A percentile compares a stretch with the other conserved stretches of the same genome.
phyloP scores from a whole-genome alignment of 2,888 invertebrate species.

The Dolichopus griseipennis region DNA sequence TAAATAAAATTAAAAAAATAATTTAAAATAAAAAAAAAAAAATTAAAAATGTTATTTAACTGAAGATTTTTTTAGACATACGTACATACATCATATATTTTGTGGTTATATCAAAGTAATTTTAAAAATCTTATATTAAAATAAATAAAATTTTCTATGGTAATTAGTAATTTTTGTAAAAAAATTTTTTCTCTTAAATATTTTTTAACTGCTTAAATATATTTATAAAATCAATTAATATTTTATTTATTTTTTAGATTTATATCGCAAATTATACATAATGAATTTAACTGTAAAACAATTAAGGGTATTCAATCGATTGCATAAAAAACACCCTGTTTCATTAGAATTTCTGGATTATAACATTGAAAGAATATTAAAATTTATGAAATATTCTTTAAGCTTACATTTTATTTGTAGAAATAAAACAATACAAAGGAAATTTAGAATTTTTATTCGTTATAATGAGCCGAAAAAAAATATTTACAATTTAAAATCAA shows the following conservation, averaged over 20 bases:
- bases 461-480: neutral
- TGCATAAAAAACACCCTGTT: conserved; percentile 8
- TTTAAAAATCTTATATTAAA: no score
- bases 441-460: neutral
- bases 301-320: neutral
- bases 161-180: no score
- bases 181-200: no score
- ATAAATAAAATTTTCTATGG: no score
- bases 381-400: neutral
- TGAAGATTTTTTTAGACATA: no score
- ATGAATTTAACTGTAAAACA: conserved; percentile 8
- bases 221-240: neutral
- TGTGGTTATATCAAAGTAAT: no score
- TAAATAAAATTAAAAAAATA: no score
- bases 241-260: neutral
- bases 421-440: neutral
- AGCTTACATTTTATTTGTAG: conserved; percentile 1
- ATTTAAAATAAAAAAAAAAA: no score
- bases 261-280: neutral
- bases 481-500: neutral
- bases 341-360: conserved; percentile 2
- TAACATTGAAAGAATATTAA: neutral
- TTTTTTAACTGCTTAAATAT: neutral
- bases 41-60: no score
- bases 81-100: no score